phyloP scores from a whole-genome alignment of 2,888 invertebrate species.

The Eupithecia centaureata region DNA sequence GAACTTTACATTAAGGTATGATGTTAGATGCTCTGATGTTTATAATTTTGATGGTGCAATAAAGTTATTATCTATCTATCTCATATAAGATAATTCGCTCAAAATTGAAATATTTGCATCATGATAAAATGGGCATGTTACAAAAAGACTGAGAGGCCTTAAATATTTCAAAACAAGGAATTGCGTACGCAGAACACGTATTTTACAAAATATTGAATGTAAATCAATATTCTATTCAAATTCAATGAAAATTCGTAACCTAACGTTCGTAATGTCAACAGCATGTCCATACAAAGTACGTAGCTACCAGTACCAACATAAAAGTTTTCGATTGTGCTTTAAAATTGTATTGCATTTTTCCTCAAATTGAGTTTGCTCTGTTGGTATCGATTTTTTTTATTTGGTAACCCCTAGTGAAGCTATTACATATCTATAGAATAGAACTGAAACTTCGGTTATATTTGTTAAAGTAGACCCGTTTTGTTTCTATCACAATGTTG shows the following conservation, averaged over 20 bases:
- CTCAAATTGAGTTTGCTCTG: slow-evolving; percentile 32
- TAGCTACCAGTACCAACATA: slow-evolving; percentile 35
- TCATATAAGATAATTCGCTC: background rate
- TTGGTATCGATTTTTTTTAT: background rate
- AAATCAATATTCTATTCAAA: slow-evolving; percentile 54
- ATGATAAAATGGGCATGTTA: background rate
- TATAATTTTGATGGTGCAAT: too few relatives aligned
- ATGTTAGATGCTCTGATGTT: too few relatives aligned
- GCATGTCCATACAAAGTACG: slow-evolving; percentile 2
- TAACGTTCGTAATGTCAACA: slow-evolving; percentile 37
- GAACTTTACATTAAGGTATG: background rate
- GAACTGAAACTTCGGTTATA: background rate
- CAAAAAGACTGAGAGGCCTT: too few relatives aligned
- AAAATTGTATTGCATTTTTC: slow-evolving; percentile 39
- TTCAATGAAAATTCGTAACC: slow-evolving; percentile 51
- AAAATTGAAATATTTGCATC: background rate
- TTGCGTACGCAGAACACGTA: slow-evolving; percentile 9
- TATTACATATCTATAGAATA: background rate
- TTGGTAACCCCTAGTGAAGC: background rate
- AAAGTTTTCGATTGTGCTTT: slow-evolving; percentile 47
- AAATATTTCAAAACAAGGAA: background rate
- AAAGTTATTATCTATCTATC: too few relatives aligned
- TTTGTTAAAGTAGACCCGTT: background rate
- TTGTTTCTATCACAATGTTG: background rate
- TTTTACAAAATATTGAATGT: slow-evolving; percentile 16